These are phyloP conservation scores for Synanthedon andrenaeformis DNA, from an alignment of 2,888 invertebrate genomes.

Conservation along the genomic window DNA sequence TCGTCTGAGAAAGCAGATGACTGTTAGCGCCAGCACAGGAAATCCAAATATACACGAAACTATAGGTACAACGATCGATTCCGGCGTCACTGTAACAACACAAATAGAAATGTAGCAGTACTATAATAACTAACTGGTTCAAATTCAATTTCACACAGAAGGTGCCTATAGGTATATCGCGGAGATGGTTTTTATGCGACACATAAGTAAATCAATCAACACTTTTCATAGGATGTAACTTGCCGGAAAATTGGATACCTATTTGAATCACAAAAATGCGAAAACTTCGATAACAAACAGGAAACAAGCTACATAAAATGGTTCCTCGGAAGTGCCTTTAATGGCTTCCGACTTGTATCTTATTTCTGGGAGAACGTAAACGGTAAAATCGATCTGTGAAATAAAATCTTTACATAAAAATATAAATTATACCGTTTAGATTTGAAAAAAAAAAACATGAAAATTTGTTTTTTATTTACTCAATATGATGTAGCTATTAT, in stretches of 20 bases:
- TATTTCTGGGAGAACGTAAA: no score
- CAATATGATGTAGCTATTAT: no score
- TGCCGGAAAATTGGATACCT: neutral
- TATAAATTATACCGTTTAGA: no score
- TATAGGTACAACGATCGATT: constrained; percentile 89
- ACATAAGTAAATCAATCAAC: neutral
- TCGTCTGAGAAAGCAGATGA: constrained; percentile 87
- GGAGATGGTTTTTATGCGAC: no score
- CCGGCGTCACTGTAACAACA: constrained; percentile 80
- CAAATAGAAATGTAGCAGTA: neutral
- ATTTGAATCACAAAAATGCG: neutral
- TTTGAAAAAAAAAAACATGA: no score
- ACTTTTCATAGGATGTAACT: neutral
- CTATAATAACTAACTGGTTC: neutral
- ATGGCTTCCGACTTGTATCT: no score
- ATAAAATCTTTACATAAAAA: no score
- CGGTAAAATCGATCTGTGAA: no score
- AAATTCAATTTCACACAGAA: neutral
- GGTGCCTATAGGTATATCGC: no score
- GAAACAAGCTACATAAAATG: neutral
- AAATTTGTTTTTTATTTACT: no score
- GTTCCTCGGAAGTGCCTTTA: neutral
- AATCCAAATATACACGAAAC: constrained; percentile 92
- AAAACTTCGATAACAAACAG: neutral
- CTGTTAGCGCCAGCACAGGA: constrained; percentile 84